phyloP scores from a whole-genome alignment of 2,113 vertebrate genomes.

The Myotis yumanensis region DNA sequence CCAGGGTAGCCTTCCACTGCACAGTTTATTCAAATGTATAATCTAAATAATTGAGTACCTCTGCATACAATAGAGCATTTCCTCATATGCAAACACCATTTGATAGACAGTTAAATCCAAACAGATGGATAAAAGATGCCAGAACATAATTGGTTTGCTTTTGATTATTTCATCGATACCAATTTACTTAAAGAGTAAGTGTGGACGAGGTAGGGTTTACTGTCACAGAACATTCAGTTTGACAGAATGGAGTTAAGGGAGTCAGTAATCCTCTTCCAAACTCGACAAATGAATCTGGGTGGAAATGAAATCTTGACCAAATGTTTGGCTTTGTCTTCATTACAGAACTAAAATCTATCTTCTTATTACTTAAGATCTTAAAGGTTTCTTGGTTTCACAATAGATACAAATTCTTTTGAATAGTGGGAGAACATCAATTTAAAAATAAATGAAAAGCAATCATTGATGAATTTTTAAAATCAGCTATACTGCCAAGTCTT shows the following conservation, averaged over 20 bases:
- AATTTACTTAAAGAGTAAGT: slow-evolving; percentile 86
- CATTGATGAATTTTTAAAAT: background rate
- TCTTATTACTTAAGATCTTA: background rate
- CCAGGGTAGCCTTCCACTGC: slow-evolving; percentile 83
- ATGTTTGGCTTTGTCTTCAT: background rate
- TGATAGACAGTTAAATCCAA: slow-evolving; percentile 87
- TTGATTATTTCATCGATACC: slow-evolving; percentile 86
- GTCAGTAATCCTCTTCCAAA: slow-evolving; percentile 40
- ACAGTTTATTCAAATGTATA: slow-evolving; percentile 87
- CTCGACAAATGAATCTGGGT: background rate
- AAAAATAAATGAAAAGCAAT: slow-evolving; percentile 26
- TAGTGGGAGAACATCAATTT: background rate
- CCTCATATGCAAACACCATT: slow-evolving; percentile 86
- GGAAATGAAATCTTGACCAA: slow-evolving; percentile 21
- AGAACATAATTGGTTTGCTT: slow-evolving; percentile 87
- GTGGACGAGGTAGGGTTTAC: slow-evolving; percentile 78
- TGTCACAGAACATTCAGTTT: slow-evolving; percentile 78
- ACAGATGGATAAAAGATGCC: slow-evolving; percentile 85
- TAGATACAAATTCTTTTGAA: background rate
- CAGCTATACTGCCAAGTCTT: background rate
- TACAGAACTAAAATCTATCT: background rate
- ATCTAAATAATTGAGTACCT: slow-evolving; percentile 89
- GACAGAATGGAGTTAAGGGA: slow-evolving; percentile 64
- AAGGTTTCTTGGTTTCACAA: background rate
- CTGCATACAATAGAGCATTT: slow-evolving; percentile 85